Base-by-base conservation (phyloP, 92 coral and sea anemone species). In the Pocillopora meandrina region DNA sequence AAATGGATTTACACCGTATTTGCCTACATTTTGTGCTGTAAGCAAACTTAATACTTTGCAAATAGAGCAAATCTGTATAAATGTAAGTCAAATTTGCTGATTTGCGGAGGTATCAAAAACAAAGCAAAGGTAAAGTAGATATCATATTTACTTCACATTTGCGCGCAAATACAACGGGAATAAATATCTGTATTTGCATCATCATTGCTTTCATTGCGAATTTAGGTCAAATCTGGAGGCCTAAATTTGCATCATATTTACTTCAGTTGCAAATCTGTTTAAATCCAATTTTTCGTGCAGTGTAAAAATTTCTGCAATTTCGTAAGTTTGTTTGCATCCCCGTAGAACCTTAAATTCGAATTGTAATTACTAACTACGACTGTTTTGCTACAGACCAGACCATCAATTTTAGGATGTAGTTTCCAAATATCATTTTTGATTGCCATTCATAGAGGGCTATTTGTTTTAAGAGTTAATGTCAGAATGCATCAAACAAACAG, bases 241-340 rank as follows among this genome's bases (percentile, higher is more conserved):
- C 74, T 70, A 70, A 70, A 70, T 21, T 70, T 70, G 74, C 74
- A 70, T 70, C 74, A 70, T 70, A 70, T 70, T 70, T 70, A 18
- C 74, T 70, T 70, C 74, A 18, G 1, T 60, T 18, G 64, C 64
- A 60, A 60, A 60, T 2, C 19, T 9, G 64, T 60, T 60, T 60
- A 60, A 60, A 2, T 60, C 64, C 64, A 60, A 12, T 60, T 60
- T 60, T 60, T 60, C 64, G 64, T 60, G 16, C 64, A 2, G 64
- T 60, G 64, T 60, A 42, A 42, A 23, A 23, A 23, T 23, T 23
- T 23, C 26, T 23, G 26, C 26, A 23, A 23, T 23, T 23, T 23
- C 26, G 0, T 23, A 23, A 23, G 26, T 23, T 23, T 23, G 26
- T 23, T 23, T 23, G 26, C 26, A 23, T 23, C 26, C 26, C 26